Conservation (phyloP, 2,888 invertebrate genomes). For the Linnaemya tessellans region DNA sequence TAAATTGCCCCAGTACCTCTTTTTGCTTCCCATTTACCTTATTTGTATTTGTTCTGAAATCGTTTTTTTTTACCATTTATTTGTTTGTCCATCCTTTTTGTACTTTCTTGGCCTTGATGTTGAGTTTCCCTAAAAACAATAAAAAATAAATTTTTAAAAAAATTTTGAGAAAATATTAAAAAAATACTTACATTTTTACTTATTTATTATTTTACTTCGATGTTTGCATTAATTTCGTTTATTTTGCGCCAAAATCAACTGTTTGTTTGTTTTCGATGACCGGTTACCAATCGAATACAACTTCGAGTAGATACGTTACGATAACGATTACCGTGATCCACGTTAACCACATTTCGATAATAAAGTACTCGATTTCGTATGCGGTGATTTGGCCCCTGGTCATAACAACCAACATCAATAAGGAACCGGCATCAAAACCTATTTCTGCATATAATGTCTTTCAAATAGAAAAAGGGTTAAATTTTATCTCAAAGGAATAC, state of each 20-base stretch:
- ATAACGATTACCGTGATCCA: no score
- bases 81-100: conserved; percentile 14
- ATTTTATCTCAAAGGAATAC: conserved; percentile 33
- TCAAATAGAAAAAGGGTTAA: conserved; percentile 37
- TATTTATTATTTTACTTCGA: not conserved
- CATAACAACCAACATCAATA: not conserved
- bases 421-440: conserved; percentile 5
- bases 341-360: no score
- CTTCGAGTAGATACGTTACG: no score
- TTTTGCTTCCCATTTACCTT: conserved; percentile 46
- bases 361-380: no score
- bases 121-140: conserved; percentile 32
- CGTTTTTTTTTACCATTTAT: conserved; percentile 26
- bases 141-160: conserved; percentile 27
- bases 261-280: no score
- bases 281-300: no score
- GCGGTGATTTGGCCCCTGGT: no score
- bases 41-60: conserved; percentile 32
- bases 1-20: conserved; percentile 45
- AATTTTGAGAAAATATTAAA: not conserved
- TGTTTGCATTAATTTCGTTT: no score
- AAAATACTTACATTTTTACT: conserved; percentile 39
- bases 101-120: not conserved
- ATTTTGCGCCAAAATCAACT: no score
- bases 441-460: conserved; percentile 36